Conservation (phyloP, 2,113 vertebrate genomes). For the Rhegmatorhina hoffmannsi region DNA sequence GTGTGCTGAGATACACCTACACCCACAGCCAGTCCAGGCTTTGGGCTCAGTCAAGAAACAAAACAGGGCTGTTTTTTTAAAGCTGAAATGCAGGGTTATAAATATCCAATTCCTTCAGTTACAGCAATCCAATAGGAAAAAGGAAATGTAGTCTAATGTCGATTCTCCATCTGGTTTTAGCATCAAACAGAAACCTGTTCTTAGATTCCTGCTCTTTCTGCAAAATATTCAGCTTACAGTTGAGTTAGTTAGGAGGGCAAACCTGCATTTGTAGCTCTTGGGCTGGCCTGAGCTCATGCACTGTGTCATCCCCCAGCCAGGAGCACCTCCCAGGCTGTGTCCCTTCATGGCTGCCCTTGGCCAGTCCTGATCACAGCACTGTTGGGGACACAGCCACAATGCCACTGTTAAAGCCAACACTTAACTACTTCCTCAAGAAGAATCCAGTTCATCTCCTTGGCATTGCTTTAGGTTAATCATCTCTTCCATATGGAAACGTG, state of each 20-base stretch:
- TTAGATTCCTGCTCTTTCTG: neutral
- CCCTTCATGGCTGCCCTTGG: neutral
- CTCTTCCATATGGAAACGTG: neutral
- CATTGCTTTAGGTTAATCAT: neutral
- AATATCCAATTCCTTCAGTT: neutral
- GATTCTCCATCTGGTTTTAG: neutral
- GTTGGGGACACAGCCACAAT: neutral
- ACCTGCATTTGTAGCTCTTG: fast-evolving
- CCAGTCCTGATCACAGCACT: neutral
- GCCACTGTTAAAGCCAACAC: neutral
- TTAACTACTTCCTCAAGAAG: neutral
- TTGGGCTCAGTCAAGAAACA: neutral
- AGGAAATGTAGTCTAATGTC: neutral
- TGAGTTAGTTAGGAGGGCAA: fast-evolving
- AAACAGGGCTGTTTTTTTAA: neutral
- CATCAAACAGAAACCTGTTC: neutral
- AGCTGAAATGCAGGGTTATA: neutral
- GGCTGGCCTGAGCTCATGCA: neutral
- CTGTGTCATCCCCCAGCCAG: neutral
- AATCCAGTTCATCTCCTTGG: neutral
- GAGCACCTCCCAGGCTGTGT: neutral
- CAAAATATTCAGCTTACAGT: neutral
- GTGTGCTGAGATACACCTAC: fast-evolving
- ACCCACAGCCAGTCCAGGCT: neutral
- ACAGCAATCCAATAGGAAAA: neutral